A percentile compares a stretch with the other conserved stretches of the same genome.
Evolutionary conservation across 1,140 invertebrate species (phyloP).

Genomic region (Microplitis demolitor): DNA sequence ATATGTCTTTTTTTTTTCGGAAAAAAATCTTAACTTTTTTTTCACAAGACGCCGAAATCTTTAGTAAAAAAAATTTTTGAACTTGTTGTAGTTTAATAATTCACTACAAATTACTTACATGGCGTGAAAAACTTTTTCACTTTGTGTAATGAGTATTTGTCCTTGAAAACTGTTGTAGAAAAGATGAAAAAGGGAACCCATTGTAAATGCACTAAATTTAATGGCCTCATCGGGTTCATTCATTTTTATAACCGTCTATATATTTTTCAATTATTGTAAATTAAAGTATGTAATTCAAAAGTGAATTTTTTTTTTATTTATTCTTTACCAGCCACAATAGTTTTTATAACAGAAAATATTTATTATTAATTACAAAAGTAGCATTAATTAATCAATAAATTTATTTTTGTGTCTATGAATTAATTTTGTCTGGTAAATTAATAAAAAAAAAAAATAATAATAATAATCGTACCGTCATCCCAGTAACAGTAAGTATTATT

Average conservation of each 20-base stretch:
- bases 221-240: constrained; percentile 15
- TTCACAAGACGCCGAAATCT: too few species aligned
- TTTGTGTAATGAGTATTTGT: constrained; percentile 30
- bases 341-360: too few species aligned
- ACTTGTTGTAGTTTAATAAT: too few species aligned
- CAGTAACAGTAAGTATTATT: neutral
- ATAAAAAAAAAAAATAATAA: neutral
- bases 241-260: constrained; percentile 19
- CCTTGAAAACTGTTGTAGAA: constrained; percentile 28
- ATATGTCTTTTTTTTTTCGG: too few species aligned
- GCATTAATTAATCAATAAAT: too few species aligned
- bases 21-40: too few species aligned
- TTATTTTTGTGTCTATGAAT: too few species aligned
- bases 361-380: too few species aligned
- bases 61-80: too few species aligned
- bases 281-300: too few species aligned
- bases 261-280: neutral
- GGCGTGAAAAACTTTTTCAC: constrained; percentile 11
- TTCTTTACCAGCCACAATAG: too few species aligned
- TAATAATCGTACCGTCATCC: neutral
- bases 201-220: constrained; percentile 16
- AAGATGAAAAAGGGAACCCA: constrained; percentile 24
- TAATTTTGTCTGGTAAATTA: neutral
- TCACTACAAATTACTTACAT: constrained; percentile 16
- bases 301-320: too few species aligned